These are phyloP conservation scores for Abrostola tripartita DNA, from an alignment of 2,888 invertebrate genomes.

Conservation along the genomic window DNA sequence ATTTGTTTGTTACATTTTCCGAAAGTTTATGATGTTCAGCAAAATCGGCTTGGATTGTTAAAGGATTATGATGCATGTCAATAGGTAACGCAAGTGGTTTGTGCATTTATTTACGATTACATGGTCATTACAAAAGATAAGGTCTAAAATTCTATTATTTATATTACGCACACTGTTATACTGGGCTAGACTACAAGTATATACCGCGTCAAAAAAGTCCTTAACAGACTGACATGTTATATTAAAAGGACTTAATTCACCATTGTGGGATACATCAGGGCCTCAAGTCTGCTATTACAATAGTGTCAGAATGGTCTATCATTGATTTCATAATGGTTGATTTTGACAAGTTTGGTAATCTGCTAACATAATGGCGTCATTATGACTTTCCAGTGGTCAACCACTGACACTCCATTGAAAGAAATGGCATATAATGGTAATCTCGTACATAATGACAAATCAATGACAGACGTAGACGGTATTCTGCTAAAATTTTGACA, in stretches of 20 bases:
- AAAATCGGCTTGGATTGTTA: not conserved
- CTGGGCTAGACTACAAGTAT: not conserved
- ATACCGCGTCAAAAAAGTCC: not conserved
- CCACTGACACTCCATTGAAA: too few relatives aligned
- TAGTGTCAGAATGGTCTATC: too few relatives aligned
- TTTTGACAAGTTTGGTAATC: too few relatives aligned
- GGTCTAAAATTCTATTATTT: not conserved
- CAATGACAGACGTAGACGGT: too few relatives aligned
- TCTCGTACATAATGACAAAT: too few relatives aligned
- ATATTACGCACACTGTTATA: constrained; percentile 3
- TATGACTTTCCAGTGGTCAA: too few relatives aligned
- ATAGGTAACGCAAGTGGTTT: not conserved
- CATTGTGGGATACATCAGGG: not conserved
- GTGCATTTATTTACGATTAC: constrained; percentile 1
- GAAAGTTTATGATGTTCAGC: not conserved
- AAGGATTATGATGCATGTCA: not conserved
- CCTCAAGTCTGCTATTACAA: too few relatives aligned
- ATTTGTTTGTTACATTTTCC: constrained; percentile 2
- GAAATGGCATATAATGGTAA: too few relatives aligned
- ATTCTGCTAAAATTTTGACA: too few relatives aligned
- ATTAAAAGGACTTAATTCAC: not conserved
- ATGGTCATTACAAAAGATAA: not conserved
- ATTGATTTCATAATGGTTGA: too few relatives aligned
- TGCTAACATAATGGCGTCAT: too few relatives aligned
- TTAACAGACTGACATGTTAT: constrained; percentile 1